Evolutionary conservation across 2,113 vertebrate genomes (phyloP).

Genomic region (Corythoichthys haematopterus): DNA sequence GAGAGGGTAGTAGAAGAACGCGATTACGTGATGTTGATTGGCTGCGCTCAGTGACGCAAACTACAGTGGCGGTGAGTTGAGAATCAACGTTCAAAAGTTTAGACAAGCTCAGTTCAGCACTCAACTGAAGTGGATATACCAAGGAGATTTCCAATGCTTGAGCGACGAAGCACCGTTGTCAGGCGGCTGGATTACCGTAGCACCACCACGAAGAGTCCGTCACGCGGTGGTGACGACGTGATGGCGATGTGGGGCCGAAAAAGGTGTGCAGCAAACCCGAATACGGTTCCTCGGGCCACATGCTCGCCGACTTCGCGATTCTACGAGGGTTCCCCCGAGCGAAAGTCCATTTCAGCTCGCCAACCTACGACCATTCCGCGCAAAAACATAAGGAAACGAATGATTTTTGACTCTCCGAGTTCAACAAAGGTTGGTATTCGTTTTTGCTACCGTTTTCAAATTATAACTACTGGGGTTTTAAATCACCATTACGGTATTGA

Average conservation of each 20-base stretch:
- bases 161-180: slow-evolving; percentile 58
- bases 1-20: neutral
- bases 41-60: neutral
- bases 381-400: slow-evolving; percentile 89
- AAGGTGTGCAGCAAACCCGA: slow-evolving; percentile 69
- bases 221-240: slow-evolving; percentile 75
- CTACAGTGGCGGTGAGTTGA: neutral
- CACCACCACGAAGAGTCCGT: slow-evolving; percentile 53
- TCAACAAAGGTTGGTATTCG: slow-evolving; percentile 83
- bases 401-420: slow-evolving; percentile 91
- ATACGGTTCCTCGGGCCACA: slow-evolving; percentile 59
- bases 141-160: slow-evolving; percentile 82
- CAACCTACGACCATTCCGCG: slow-evolving; percentile 84
- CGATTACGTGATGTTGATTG: neutral
- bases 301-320: slow-evolving; percentile 70
- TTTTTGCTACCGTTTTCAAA: no score
- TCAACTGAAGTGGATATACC: slow-evolving; percentile 78
- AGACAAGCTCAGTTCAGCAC: no score
- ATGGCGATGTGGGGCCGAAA: slow-evolving; percentile 81
- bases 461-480: no score
- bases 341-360: slow-evolving; percentile 67
- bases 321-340: slow-evolving; percentile 54
- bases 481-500: no score
- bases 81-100: neutral
- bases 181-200: slow-evolving; percentile 63